Base-by-base conservation (phyloP, 2,113 vertebrate genomes). In the Microcebus griseorufus region DNA sequence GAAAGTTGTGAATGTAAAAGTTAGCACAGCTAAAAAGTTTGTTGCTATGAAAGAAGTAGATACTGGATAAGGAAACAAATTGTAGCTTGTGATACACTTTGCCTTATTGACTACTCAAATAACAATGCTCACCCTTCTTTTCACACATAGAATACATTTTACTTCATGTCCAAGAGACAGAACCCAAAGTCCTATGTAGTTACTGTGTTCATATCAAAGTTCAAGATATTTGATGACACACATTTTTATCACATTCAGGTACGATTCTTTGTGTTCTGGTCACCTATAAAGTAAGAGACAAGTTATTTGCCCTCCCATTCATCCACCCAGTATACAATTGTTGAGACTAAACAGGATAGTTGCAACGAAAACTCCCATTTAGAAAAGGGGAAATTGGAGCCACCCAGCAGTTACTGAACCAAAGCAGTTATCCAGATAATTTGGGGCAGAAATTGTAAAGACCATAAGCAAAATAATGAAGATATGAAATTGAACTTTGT, bases 401-500 rank as follows among this genome's bases (percentile, higher is more conserved):
- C 12, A 65, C 16, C 6, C 22, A 80, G 39, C 18, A 75, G n/a
- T 80, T 85, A 62, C 29, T 89, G 29, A 39, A 42, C n/a, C 42
- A 89, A 29, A 81, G 23, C 37, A 92, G 70, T 76, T 16, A 81
- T 76, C 12, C 76, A 34, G 55, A 79, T 92, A 1, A 34, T 92
- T 94, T 85, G 17, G 55, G 14, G 9, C 27, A 86, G 29, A 93
- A 90, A 22, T 48, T 84, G 27, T 76, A 64, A 73, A 94, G 11
- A 96, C n/a, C 25, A 42, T 86, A n/a, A 93, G 9, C 6, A 90
- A 81, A 70, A 3, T 6, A 34, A 92, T 86, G 37, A 42, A 92
- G 29, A 34, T 95, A 89, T 80, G 60, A 87, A 65, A 86, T 65
- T 87, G 4, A 93, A 53, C 73, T 92, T 96, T 81, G 82, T 90